A percentile compares a stretch with the other conserved stretches of the same genome.
These are phyloP conservation scores for Monoplex corrugatus DNA, from an alignment of 2,888 invertebrate genomes.

Conservation along the genomic window DNA sequence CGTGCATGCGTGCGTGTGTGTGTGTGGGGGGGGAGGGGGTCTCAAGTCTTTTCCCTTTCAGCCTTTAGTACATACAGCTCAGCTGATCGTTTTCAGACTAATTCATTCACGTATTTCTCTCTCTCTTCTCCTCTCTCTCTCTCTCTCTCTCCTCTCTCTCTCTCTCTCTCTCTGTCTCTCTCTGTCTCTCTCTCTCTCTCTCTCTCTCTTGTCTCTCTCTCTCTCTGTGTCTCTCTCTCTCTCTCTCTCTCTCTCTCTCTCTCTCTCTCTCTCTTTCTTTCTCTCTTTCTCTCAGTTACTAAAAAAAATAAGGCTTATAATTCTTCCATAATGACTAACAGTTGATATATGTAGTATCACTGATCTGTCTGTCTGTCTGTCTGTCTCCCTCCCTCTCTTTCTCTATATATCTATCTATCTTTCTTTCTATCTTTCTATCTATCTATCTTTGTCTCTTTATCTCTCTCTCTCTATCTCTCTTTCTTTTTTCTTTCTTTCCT, in stretches of 20 bases:
- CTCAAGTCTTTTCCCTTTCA: no score
- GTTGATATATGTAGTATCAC: no score
- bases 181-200: background rate
- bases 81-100: no score
- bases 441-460: background rate
- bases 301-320: no score
- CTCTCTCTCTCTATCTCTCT: background rate
- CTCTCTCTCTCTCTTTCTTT: background rate
- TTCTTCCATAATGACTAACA: no score
- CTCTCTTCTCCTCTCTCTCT: background rate
- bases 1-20: no score
- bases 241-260: background rate
- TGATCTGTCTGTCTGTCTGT: background rate
- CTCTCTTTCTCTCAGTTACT: background rate
- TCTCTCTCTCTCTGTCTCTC: background rate
- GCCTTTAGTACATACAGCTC: no score
- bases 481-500: background rate
- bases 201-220: background rate
- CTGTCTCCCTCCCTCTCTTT: background rate
- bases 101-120: no score
- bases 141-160: conserved; percentile 13
- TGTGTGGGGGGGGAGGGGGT: no score
- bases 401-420: background rate
- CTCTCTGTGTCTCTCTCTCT: background rate
- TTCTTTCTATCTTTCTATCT: background rate